Evolutionary conservation across 1,140 invertebrate species (phyloP).

Genomic region (Pseudachorutes palmiensis): DNA sequence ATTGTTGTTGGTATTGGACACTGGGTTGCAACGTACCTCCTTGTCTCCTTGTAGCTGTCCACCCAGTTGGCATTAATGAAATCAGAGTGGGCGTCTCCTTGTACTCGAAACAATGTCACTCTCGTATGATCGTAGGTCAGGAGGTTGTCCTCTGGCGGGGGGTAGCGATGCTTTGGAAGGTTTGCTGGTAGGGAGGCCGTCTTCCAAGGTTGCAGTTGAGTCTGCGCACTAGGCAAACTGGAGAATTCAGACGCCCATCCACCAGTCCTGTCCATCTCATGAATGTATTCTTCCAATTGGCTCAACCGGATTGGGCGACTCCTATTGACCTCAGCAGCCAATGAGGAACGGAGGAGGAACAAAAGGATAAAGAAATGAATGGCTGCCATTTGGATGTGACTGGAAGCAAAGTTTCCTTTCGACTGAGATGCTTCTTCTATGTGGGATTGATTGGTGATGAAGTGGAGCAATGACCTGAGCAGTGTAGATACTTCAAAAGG

Average conservation of each 20-base stretch:
- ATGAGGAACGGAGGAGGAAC: background rate
- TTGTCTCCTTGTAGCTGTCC: background rate
- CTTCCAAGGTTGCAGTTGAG: conserved; percentile 6
- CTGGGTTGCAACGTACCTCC: conserved; percentile 6
- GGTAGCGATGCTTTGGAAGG: conserved; percentile 4
- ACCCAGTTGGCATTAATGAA: conserved; percentile 17
- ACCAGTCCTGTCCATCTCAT: background rate
- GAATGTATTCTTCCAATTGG: conserved; percentile 7
- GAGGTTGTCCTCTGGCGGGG: conserved; percentile 9
- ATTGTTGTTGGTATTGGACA: conserved; percentile 12
- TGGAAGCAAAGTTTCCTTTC: no score
- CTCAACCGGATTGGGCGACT: background rate
- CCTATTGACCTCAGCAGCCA: background rate
- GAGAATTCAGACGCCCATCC: conserved; percentile 6
- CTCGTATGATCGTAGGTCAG: conserved; percentile 11
- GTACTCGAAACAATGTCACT: background rate
- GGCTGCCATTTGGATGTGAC: no score
- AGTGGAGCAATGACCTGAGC: no score
- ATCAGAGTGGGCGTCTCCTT: background rate
- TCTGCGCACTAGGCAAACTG: background rate
- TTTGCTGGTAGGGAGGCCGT: background rate
- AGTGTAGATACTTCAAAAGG: no score
- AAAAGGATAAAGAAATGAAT: no score
- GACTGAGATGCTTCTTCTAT: no score
- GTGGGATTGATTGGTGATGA: no score